These are phyloP conservation scores for Chamaetylas fuelleborni DNA, from an alignment of 2,113 vertebrate genomes.

Conservation along the genomic window DNA sequence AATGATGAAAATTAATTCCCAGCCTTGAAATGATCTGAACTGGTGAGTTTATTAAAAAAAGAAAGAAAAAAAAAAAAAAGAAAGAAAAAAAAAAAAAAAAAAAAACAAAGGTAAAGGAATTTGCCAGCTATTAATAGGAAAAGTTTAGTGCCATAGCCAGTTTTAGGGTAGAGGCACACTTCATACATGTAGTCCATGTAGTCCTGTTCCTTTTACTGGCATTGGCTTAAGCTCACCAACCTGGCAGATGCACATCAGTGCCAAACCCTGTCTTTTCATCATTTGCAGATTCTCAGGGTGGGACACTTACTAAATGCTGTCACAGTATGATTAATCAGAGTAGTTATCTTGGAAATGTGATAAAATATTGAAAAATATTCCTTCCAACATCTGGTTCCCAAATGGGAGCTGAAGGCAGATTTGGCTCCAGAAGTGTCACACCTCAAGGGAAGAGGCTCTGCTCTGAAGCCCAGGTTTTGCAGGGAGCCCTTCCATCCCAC, in stretches of 20 bases:
- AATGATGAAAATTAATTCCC: background rate
- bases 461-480: background rate
- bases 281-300: background rate
- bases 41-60: background rate
- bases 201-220: background rate
- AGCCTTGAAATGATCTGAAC: background rate
- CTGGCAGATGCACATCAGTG: background rate
- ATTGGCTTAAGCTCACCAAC: background rate
- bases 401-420: background rate
- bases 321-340: background rate
- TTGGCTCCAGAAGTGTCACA: background rate
- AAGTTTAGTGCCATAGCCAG: background rate
- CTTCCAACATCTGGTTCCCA: background rate
- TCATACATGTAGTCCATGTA: background rate
- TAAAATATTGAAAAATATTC: background rate
- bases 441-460: background rate
- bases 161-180: rapidly evolving
- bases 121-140: background rate
- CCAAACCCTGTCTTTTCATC: background rate
- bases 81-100: background rate
- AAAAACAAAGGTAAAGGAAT: background rate
- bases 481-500: background rate
- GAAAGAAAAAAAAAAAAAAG: background rate
- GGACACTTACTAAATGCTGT: background rate
- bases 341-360: background rate